phyloP scores from a whole-genome alignment of 2,888 invertebrate species.

The Liposcelis brunnea region DNA sequence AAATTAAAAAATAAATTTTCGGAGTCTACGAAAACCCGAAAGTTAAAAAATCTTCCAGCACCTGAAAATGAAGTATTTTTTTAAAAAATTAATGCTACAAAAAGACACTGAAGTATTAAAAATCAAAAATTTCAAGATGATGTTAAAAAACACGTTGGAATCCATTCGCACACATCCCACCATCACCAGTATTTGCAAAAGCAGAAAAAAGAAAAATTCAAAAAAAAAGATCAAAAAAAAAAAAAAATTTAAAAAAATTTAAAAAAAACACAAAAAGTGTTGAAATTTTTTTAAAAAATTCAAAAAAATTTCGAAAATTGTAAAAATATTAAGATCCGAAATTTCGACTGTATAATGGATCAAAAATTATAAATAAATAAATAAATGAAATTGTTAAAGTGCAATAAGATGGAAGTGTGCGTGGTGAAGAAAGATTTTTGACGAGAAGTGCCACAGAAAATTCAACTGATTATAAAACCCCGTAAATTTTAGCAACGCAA shows the following conservation, averaged over 20 bases:
- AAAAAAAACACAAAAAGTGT: too few relatives aligned
- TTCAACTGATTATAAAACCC: too few relatives aligned
- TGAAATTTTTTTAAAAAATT: conserved; percentile 24
- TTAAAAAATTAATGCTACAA: conserved; percentile 1
- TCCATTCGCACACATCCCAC: too few relatives aligned
- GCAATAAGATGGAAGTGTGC: too few relatives aligned
- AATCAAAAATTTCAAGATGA: conserved; percentile 9
- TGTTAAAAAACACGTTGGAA: conserved; percentile 5
- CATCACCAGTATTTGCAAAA: conserved; percentile 14
- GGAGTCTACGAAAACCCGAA: conserved; percentile 27
- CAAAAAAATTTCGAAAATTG: conserved; percentile 14
- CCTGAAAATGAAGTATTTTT: conserved; percentile 2
- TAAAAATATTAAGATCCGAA: too few relatives aligned
- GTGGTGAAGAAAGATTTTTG: too few relatives aligned
- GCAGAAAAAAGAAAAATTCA: conserved; percentile 12
- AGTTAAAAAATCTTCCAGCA: conserved; percentile 48
- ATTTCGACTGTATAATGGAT: too few relatives aligned
- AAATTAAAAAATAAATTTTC: conserved; percentile 4
- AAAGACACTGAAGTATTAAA: conserved; percentile 10
- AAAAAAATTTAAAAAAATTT: conserved; percentile 15
- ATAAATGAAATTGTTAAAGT: too few relatives aligned
- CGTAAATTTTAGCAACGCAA: conserved; percentile 37
- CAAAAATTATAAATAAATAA: too few relatives aligned
- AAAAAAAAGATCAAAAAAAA: conserved; percentile 13
- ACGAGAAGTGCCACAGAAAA: too few relatives aligned